Percentiles rank a stretch among this genome's conserved stretches.
phyloP scores from a whole-genome alignment of 1,140 invertebrate genomes.

The Ephestia elutella region DNA sequence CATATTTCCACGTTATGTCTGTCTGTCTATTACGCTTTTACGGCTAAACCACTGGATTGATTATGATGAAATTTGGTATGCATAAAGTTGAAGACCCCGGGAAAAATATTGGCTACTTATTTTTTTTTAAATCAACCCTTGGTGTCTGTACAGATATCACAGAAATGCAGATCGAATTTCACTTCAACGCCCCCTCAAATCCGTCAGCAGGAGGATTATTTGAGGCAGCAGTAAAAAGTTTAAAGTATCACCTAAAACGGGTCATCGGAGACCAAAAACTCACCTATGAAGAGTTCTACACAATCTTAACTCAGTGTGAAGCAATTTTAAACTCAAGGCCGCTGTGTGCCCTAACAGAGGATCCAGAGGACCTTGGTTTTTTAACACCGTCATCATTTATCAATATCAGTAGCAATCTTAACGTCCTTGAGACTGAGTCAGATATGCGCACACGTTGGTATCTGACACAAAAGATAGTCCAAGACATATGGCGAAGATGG shows the following conservation, averaged over 20 bases:
- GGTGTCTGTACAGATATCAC: too few species aligned
- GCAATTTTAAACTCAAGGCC: conserved; percentile 39
- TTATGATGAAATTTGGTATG: too few species aligned
- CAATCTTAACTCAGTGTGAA: conserved; percentile 29
- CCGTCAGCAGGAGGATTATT: conserved; percentile 38
- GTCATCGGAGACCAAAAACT: conserved; percentile 27
- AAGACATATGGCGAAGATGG: conserved; percentile 23
- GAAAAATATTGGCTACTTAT: too few species aligned
- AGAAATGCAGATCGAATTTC: background rate
- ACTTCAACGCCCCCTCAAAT: background rate
- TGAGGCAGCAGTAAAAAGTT: conserved; percentile 38
- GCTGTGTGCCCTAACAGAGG: too few species aligned
- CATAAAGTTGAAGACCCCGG: too few species aligned
- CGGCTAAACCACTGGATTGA: too few species aligned
- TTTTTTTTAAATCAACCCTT: too few species aligned
- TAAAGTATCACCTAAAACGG: conserved; percentile 34
- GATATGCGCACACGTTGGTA: conserved; percentile 13
- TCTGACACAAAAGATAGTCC: conserved; percentile 8
- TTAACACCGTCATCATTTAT: too few species aligned
- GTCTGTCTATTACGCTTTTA: too few species aligned
- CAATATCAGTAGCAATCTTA: conserved; percentile 6
- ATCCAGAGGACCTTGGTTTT: too few species aligned
- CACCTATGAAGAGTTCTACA: conserved; percentile 36
- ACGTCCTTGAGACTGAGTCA: conserved; percentile 12
- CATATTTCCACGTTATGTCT: too few species aligned